Conservation (phyloP, 2,888 invertebrate genomes). For the Aphodius granarius region DNA sequence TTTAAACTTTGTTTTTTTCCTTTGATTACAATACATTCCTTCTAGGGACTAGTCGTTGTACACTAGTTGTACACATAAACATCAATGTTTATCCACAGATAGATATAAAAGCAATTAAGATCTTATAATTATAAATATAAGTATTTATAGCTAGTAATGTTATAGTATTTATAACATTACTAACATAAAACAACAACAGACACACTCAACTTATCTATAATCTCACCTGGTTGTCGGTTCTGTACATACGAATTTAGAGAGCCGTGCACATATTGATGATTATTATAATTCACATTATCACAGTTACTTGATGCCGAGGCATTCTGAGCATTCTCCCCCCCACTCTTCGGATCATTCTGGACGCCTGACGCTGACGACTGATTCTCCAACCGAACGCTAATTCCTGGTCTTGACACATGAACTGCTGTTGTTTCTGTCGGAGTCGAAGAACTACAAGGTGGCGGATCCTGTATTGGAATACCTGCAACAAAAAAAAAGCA, state of each 20-base stretch:
- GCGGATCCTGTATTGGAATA: conserved; percentile 60
- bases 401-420: conserved; percentile 41
- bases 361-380: conserved; percentile 17
- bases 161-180: no score
- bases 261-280: conserved; percentile 22
- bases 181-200: neutral
- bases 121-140: neutral
- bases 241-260: conserved; percentile 29
- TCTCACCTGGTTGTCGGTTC: conserved; percentile 28
- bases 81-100: no score
- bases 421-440: conserved; percentile 38
- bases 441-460: conserved; percentile 34
- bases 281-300: conserved; percentile 22
- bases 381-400: conserved; percentile 30
- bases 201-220: neutral
- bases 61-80: no score
- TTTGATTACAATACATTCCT: no score
- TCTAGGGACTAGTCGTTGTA: no score
- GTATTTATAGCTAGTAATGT: neutral
- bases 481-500: conserved; percentile 43
- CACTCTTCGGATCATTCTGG: conserved; percentile 5
- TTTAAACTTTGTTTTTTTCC: no score
- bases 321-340: conserved; percentile 17
- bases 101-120: neutral
- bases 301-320: conserved; percentile 16